phyloP scores from a whole-genome alignment of 2,888 invertebrate genomes.

The Oscheius sp. region DNA sequence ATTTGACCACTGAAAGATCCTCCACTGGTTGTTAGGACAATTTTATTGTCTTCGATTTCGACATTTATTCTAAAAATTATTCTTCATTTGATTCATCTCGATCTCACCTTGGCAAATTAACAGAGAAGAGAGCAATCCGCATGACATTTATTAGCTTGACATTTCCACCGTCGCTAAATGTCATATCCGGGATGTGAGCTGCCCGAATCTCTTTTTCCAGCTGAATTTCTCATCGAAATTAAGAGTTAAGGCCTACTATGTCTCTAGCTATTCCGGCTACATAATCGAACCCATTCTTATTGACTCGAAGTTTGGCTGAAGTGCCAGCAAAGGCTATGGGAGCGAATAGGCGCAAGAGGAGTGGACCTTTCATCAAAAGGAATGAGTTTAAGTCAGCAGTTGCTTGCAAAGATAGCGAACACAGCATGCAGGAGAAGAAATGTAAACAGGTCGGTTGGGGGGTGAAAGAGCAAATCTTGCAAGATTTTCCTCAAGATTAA shows the following conservation, averaged over 20 bases:
- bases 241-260: no score
- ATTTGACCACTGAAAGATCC: neutral
- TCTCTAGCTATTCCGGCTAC: neutral
- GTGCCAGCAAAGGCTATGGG: neutral
- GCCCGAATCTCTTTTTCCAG: no score
- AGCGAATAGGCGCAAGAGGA: no score
- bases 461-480: no score
- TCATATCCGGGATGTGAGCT: neutral
- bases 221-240: neutral
- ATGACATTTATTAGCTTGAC: neutral
- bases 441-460: no score
- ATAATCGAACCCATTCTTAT: constrained; percentile 7
- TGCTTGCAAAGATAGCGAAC: no score
- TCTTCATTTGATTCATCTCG: neutral
- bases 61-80: neutral
- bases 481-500: no score
- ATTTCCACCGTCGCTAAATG: neutral
- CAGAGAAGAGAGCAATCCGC: neutral
- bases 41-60: neutral
- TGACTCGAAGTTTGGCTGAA: neutral
- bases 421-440: no score
- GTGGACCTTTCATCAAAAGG: no score
- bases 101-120: neutral
- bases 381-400: no score
- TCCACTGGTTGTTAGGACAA: neutral